These are phyloP conservation scores for Acleris literana DNA, from an alignment of 2,888 invertebrate genomes.

Conservation along the genomic window DNA sequence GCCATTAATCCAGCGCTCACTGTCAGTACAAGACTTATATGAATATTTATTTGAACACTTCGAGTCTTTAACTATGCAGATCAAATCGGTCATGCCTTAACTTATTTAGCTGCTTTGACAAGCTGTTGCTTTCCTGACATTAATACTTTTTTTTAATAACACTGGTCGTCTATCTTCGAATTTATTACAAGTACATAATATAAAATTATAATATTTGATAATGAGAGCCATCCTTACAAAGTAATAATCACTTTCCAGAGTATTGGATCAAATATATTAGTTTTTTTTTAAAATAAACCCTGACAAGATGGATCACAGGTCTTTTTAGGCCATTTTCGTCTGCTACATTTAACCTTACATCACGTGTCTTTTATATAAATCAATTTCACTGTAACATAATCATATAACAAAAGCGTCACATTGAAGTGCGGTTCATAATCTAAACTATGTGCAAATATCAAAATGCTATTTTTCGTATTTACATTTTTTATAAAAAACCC, in stretches of 20 bases:
- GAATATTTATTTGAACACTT: not conserved
- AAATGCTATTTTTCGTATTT: conserved; percentile 53
- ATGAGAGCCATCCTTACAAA: conserved; percentile 63
- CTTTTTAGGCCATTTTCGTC: conserved; percentile 46
- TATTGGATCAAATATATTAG: conserved; percentile 20
- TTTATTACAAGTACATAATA: conserved; percentile 11
- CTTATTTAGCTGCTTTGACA: conserved; percentile 24
- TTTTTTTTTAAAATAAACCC: conserved; percentile 37
- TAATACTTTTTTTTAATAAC: conserved; percentile 10
- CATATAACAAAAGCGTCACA: conserved; percentile 53
- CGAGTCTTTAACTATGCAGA: not conserved
- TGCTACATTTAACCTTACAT: conserved; percentile 42
- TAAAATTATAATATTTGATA: conserved; percentile 42
- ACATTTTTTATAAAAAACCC: conserved; percentile 49
- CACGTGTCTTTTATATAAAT: conserved; percentile 67
- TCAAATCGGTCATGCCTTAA: conserved; percentile 7
- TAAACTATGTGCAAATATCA: conserved; percentile 49
- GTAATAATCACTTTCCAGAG: conserved; percentile 40
- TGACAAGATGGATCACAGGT: conserved; percentile 49
- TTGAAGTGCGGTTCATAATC: conserved; percentile 48
- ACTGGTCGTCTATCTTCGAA: conserved; percentile 32
- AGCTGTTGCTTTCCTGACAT: conserved; percentile 5
- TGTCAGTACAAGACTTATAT: not conserved
- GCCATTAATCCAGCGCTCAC: no score
- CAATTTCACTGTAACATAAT: conserved; percentile 47